Evolutionary conservation across 2,113 vertebrate genomes (phyloP).

Genomic region (Trematocara variabile): DNA sequence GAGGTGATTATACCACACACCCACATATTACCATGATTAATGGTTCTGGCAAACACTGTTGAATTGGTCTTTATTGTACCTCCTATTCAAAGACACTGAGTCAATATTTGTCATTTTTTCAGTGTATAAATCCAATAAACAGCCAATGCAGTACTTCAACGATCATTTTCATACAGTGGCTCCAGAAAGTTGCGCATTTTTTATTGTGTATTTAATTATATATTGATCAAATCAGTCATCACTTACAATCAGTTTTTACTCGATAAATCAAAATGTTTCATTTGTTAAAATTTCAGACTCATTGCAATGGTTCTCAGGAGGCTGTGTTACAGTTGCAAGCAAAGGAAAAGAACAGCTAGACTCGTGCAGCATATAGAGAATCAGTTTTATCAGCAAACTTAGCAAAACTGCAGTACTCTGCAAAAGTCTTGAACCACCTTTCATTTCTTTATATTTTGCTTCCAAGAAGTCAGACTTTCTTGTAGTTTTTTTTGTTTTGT

Average conservation of each 20-base stretch:
- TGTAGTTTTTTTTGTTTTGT: neutral
- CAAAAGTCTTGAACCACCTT: neutral
- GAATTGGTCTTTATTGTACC: neutral
- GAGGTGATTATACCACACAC: slow-evolving; percentile 41
- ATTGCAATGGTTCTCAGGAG: neutral
- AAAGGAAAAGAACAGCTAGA: neutral
- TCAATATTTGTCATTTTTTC: neutral
- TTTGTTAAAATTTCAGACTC: neutral
- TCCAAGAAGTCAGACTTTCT: neutral
- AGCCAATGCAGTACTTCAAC: neutral
- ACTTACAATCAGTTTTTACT: neutral
- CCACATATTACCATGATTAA: neutral
- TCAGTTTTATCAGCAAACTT: neutral
- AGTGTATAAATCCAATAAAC: neutral
- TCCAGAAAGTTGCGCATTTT: neutral
- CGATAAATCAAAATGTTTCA: neutral
- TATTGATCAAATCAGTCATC: neutral
- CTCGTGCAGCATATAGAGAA: neutral
- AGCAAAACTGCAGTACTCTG: neutral
- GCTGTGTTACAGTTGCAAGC: neutral
- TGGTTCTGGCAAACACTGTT: neutral
- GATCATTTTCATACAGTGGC: neutral
- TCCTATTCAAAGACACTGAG: neutral
- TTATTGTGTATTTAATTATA: neutral
- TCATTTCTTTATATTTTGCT: neutral